Percentiles rank a stretch among this genome's conserved stretches.
Conservation (phyloP, 2,113 vertebrate species). For the Chaenogobius annularis region DNA sequence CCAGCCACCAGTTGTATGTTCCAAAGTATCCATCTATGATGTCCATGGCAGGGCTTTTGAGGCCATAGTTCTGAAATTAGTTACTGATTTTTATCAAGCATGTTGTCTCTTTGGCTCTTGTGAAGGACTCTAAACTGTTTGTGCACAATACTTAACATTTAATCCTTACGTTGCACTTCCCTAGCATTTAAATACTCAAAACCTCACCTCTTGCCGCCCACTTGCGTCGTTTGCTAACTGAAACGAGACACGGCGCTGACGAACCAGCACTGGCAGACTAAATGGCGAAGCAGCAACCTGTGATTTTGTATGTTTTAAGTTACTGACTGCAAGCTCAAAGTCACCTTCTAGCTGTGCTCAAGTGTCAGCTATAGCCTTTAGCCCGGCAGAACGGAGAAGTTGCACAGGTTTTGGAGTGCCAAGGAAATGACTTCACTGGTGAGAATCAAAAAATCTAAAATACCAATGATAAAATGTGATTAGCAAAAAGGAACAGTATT, state of each 20-base stretch:
- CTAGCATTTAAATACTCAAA: constrained; percentile 9
- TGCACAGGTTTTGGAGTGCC: not conserved
- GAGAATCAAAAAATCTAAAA: too few relatives aligned
- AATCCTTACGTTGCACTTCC: not conserved
- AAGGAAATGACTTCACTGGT: not conserved
- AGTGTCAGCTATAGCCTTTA: not conserved
- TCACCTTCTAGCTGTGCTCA: not conserved
- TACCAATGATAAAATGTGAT: not conserved
- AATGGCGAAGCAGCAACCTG: constrained; percentile 10
- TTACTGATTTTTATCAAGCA: not conserved
- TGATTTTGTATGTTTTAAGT: not conserved
- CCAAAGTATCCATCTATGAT: too few relatives aligned
- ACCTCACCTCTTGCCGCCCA: not conserved
- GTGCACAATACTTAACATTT: not conserved
- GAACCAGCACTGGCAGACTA: not conserved
- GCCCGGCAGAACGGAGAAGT: not conserved
- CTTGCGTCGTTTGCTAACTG: not conserved
- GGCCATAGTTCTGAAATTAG: too few relatives aligned
- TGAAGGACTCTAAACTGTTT: not conserved
- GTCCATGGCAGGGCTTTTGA: too few relatives aligned
- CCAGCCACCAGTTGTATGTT: too few relatives aligned
- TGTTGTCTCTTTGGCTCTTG: not conserved
- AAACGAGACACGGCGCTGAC: not conserved
- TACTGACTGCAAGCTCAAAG: constrained; percentile 2
- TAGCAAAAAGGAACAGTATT: not conserved